Base-by-base conservation (phyloP, 2,797 vertebrate species). In the Platalea minor region DNA sequence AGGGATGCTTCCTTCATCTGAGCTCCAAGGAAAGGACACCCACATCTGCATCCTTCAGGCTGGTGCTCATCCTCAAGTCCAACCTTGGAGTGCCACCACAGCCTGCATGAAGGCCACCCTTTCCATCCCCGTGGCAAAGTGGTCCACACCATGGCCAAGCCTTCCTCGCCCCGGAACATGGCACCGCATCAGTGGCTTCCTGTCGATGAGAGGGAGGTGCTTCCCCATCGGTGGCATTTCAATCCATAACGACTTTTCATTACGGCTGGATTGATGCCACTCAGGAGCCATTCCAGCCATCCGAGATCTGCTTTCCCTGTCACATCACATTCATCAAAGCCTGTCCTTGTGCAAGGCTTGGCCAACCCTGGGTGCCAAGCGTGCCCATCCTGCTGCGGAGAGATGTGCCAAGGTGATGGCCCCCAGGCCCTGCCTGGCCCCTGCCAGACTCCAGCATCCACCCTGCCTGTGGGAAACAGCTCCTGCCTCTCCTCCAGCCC, bases 201-300 rank as follows among this genome's bases (percentile, higher is more conserved):
- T 67, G 37, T 56, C 0, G 7, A 67, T 2, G 10, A 61, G 80
- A 48, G 25, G 74, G 73, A 88, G 76, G 57, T 3, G 1, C 60
- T 88, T 89, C 45, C 69, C 80, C 43, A 26, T 16, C 1, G 4
- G 73, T 76, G 90, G 51, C 90, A 59, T 89, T 93, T 90, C 86
- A 89, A 74, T 85, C 95, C 74, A 67, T 88, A 93, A 91, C 5
- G 25, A 84, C 95, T 96, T 95, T 95, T 91, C 91, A 85, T 94
- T 93, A 93, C 3, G 1, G 39, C 80, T 79, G 83, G 83, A 88
- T 84, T 88, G 74, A 43, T 88, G 89, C 89, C 1, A 11, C 57
- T 72, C 80, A 75, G 90, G 86, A 93, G 63, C 86, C 0, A 0
- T 89, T 93, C 95, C 93, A 96, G 85, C 46, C 64, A 41, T 37